Base-by-base conservation (phyloP, 37 sponge, comb jelly and placozoan genomes). In the Aphrocallistes beatrix region DNA sequence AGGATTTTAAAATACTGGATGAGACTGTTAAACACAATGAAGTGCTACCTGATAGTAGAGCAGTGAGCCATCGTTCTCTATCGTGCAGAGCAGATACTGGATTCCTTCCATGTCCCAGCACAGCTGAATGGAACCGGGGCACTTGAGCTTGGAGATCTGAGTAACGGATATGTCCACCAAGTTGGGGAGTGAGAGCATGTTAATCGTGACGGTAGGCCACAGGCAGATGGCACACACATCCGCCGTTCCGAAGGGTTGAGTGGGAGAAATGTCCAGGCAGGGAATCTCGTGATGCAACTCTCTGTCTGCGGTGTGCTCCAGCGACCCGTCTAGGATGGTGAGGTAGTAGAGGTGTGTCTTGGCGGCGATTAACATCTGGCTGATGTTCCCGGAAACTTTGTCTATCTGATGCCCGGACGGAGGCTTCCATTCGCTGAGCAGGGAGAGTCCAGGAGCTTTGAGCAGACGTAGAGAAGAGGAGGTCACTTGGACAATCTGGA, bases 151-250 rank as follows among this genome's bases (percentile, higher is more conserved):
- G 34, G 28, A 25, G 34, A 60, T 60, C 75, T 3, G 75, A 32
- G 75, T 60, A 60, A 13, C 75, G 34, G 75, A 60, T 3, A 60
- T 60, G 34, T 60, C 75, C 25, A 30, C 10, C 3, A 60, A 13
- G 75, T 60, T 60, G 25, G 75, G 98, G 19, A 97, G 86, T 10
- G 49, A 51, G 0, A 93, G 88, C 13, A 97, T 25, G 1, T 88
- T 83, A 8, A 93, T 93, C 6, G 95, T 88, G 23, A 92, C 90
- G 38, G 93, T 93, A 13, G 91, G 90, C 98, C 98, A 97, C 37
- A 94, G 87, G 0, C 93, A 95, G n/a, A 97, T 39, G 38, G 92
- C 92, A 85, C 92, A 60, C 25, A 60, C 75, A 13, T 60, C n/a
- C 8, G 75, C 75, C 34, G 10, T 30, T 13, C 75, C 75, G n/a